Evolutionary conservation across 2,888 invertebrate genomes (phyloP), one percentile per base, ranked within the genome.

Genomic region (Eupithecia abbreviata): DNA sequence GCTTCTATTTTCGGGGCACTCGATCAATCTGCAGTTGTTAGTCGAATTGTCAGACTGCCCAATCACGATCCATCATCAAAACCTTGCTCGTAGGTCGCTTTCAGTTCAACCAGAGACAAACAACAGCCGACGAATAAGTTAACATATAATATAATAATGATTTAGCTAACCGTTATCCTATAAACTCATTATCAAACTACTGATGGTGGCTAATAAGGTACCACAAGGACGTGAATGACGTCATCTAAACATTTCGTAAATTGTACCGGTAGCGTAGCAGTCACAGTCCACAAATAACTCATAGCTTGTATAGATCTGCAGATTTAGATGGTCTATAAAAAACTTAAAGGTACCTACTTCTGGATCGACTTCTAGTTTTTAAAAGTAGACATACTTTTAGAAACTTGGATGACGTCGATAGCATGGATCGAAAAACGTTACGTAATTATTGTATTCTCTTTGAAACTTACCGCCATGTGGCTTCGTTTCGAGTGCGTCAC

Each of bases 221-320:
- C 69, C 74, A 75, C 80, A 79, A 82, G 81, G 82, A 81, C 82
- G 76, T 67, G 49, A 79, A 79, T 82, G 82, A 82, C 82, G 82
- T 82, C 81, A 82, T 72, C 75, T 75, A 78, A 77, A 81, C 77
- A 77, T 79, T 80, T 82, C 77, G 79, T 81, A 78, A 82, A 79
- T 79, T 77, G 75, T 81, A 79, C 80, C 78, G 78, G 81, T 80
- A 75, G 74, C 71, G 81, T 80, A 75, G 74, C 71, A 76, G 41
- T n/a, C 69, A 43, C 67, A 77, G 72, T 77, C 78, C 77, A 79
- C 73, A 79, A 78, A 79, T 79, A 81, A 73, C 80, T 79, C 79
- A 79, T 80, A 79, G 69, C 74, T 79, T 79, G 72, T 77, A 18
- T 58, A 58, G 18, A 58, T 58, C 58, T 58, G 58, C 18, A 18